Evolutionary conservation across 2,888 invertebrate species (phyloP).

Genomic region (Chirona hameri): DNA sequence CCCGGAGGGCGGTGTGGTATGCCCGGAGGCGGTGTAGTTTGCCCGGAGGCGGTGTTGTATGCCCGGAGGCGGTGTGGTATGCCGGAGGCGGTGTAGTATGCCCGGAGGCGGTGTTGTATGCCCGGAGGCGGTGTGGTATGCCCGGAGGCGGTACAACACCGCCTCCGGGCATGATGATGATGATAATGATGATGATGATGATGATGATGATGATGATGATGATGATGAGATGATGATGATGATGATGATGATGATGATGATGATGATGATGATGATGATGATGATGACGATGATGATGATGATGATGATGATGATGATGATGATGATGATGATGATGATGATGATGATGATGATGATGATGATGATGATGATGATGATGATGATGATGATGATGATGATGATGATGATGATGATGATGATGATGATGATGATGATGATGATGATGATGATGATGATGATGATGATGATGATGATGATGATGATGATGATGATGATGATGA

Average conservation of each 20-base stretch:
- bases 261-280: conserved; percentile 22
- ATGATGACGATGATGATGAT: conserved; percentile 22
- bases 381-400: conserved; percentile 22
- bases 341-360: conserved; percentile 22
- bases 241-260: conserved; percentile 22
- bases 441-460: conserved; percentile 22
- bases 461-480: conserved; percentile 22
- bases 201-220: too few relatives aligned
- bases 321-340: conserved; percentile 22
- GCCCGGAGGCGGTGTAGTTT: too few relatives aligned
- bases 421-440: conserved; percentile 22
- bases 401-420: conserved; percentile 22
- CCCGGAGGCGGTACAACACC: too few relatives aligned
- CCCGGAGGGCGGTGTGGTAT: too few relatives aligned
- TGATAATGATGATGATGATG: too few relatives aligned
- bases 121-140: too few relatives aligned
- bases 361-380: neutral
- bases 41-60: too few relatives aligned
- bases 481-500: conserved; percentile 22
- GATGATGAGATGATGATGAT: too few relatives aligned
- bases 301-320: conserved; percentile 22
- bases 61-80: too few relatives aligned
- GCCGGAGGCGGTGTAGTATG: too few relatives aligned
- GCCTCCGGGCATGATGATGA: too few relatives aligned
- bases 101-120: too few relatives aligned